phyloP scores from a whole-genome alignment of 2,113 vertebrate species.

The Sphaerodactylus townsendi region DNA sequence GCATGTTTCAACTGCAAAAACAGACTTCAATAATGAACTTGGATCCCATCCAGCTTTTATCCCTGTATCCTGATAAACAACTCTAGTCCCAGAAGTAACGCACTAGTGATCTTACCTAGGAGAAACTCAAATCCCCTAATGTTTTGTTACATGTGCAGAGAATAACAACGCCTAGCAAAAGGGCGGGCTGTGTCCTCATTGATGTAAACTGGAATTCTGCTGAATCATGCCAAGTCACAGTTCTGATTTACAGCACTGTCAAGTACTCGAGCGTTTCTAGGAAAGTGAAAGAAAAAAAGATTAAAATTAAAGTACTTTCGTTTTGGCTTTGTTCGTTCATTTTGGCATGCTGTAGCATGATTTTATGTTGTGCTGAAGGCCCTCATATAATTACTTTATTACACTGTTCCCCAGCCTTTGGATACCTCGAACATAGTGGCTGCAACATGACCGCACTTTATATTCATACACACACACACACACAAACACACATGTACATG shows the following conservation, averaged over 20 bases:
- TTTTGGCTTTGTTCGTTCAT: background rate
- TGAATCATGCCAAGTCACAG: constrained; percentile 52
- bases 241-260: constrained; percentile 28
- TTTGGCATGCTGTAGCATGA: background rate
- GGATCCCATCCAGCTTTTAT: constrained; percentile 63
- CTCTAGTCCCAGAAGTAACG: constrained; percentile 47
- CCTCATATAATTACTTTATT: background rate
- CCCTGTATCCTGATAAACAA: constrained; percentile 58
- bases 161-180: constrained; percentile 56
- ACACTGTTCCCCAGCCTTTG: background rate
- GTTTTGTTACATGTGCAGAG: constrained; percentile 46
- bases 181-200: constrained; percentile 43
- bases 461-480: too few relatives aligned
- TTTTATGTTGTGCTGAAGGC: background rate
- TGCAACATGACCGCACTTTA: too few relatives aligned
- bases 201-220: constrained; percentile 34
- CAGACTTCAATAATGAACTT: constrained; percentile 63
- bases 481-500: too few relatives aligned
- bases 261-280: constrained; percentile 35
- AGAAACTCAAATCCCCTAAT: constrained; percentile 21
- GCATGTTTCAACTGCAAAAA: constrained; percentile 69
- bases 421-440: background rate
- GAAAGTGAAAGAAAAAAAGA: constrained; percentile 19
- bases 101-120: constrained; percentile 54
- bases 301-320: background rate